Evolutionary conservation across 53 echinoderm and acorn worm genomes (phyloP).

Genomic region (Arbacia lixula): DNA sequence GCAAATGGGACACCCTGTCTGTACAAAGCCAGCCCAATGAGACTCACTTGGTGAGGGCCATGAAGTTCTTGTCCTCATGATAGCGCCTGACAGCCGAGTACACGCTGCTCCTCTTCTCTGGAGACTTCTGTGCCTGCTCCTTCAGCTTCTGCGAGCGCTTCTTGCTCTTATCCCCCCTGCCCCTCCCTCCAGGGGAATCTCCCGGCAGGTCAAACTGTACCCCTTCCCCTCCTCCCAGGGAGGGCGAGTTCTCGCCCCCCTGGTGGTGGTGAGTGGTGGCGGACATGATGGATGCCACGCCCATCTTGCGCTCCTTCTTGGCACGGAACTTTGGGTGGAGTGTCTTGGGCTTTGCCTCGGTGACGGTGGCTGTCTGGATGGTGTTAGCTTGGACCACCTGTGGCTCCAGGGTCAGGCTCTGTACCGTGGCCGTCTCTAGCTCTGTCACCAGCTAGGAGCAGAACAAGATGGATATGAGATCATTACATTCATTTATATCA

Average conservation of each 20-base stretch:
- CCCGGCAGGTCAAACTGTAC: conserved; percentile 59
- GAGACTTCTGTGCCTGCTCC: conserved; percentile 83
- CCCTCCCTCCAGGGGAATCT: conserved; percentile 56
- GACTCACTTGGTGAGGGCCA: conserved; percentile 93
- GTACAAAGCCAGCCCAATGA: too few species aligned
- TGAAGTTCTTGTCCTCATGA: conserved; percentile 96
- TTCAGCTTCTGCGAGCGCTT: conserved; percentile 84
- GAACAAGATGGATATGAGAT: too few species aligned
- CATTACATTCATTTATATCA: too few species aligned
- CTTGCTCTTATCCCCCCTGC: conserved; percentile 64
- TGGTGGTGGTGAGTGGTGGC: not conserved
- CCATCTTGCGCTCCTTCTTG: conserved; percentile 84
- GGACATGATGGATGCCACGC: conserved; percentile 64
- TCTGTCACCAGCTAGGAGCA: conserved; percentile 68
- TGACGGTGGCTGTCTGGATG: conserved; percentile 23
- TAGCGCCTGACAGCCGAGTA: conserved; percentile 92
- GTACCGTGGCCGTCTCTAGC: conserved; percentile 65
- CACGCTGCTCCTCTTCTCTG: conserved; percentile 96
- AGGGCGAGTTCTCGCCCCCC: conserved; percentile 39
- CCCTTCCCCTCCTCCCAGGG: conserved; percentile 54
- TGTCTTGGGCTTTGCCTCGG: conserved; percentile 57
- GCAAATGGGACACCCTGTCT: too few species aligned
- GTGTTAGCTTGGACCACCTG: conserved; percentile 12
- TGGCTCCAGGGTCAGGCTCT: conserved; percentile 9
- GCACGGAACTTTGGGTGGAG: conserved; percentile 85